Evolutionary conservation across 2,797 vertebrate species (phyloP), one percentile per base, ranked within the genome.

Genomic region (Hybognathus amarus): DNA sequence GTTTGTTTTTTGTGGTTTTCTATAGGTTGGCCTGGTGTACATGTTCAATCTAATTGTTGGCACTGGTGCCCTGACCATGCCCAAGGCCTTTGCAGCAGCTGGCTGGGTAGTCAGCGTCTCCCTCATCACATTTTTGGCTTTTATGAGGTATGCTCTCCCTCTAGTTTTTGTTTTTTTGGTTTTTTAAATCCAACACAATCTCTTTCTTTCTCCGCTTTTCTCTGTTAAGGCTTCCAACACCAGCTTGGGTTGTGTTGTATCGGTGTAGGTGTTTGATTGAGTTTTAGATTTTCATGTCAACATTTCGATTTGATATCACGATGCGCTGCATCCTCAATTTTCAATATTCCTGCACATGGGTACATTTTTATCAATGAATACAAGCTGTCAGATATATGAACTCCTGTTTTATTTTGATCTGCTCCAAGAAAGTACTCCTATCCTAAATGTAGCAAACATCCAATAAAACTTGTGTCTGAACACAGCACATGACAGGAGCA

Each of bases 21-120:
- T 91, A 77, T 79, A 99, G 98, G 97, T 99, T 54, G 98, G 98
- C 22, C 92, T 99, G 91, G 95, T 99, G 84, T 99, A 99, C 88
- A 99, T 99, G 98, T 99, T 99, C 89, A 99, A 99, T 88, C 95
- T 99, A 87, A 99, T 99, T 0, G 97, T 99, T 0, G 98, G 98
- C 33, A 99, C 98, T 0, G 98, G 98, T 22, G 98, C 98, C 0
- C 93, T 99, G 85, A 99, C 98, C 73, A 99, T 99, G 98, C 98
- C 98, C 17, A 97, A 95, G 92, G 97, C 98, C 88, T 99, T 99
- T 33, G 97, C 97, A 0, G 87, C 93, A 0, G 97, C 98, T 0
- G 98, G 98, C 3, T 99, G 98, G 98, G 96, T 95, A 0, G 95
- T 99, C 91, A 98, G 98, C 91, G 90, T 99, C 0, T 2, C 96